Percentiles rank a stretch among this genome's conserved stretches.
These are phyloP conservation scores for Etheostoma nigrum DNA, from an alignment of 2,797 vertebrate genomes.

Conservation along the genomic window DNA sequence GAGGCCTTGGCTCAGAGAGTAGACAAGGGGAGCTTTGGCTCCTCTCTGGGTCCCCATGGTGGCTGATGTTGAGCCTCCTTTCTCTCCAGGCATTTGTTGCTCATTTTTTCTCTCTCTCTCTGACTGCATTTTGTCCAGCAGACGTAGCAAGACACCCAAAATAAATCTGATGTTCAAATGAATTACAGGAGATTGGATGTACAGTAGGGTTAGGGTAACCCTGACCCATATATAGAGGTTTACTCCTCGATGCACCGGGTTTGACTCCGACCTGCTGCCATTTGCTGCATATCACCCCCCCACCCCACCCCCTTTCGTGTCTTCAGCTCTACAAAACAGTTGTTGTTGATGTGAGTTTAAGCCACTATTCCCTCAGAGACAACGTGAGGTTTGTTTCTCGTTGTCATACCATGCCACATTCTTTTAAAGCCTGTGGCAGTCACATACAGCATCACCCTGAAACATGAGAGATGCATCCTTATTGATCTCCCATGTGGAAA, in stretches of 20 bases:
- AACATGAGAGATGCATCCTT: background rate
- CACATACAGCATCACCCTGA: background rate
- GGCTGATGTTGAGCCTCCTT: constrained; percentile 56
- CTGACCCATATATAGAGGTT: no score
- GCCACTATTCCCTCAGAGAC: background rate
- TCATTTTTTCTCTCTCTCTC: constrained; percentile 23
- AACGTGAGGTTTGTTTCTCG: background rate
- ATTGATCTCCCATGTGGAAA: background rate
- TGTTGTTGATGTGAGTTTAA: background rate
- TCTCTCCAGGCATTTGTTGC: constrained; percentile 45
- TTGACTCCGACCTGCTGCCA: no score
- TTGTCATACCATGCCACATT: background rate
- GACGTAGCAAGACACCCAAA: constrained; percentile 11
- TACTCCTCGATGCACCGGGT: no score
- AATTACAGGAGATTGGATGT: background rate
- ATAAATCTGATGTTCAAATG: background rate
- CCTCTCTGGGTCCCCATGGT: constrained; percentile 74
- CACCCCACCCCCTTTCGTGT: no score
- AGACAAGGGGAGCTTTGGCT: constrained; percentile 64
- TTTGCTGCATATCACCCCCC: no score
- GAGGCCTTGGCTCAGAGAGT: constrained; percentile 24
- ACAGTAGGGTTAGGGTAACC: background rate
- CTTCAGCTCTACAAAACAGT: background rate
- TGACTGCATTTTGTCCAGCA: constrained; percentile 14
- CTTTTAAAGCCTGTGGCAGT: background rate